A percentile compares a stretch with the other conserved stretches of the same genome.
phyloP scores from a whole-genome alignment of 2,888 invertebrate species.

The Drosophila basisetae region DNA sequence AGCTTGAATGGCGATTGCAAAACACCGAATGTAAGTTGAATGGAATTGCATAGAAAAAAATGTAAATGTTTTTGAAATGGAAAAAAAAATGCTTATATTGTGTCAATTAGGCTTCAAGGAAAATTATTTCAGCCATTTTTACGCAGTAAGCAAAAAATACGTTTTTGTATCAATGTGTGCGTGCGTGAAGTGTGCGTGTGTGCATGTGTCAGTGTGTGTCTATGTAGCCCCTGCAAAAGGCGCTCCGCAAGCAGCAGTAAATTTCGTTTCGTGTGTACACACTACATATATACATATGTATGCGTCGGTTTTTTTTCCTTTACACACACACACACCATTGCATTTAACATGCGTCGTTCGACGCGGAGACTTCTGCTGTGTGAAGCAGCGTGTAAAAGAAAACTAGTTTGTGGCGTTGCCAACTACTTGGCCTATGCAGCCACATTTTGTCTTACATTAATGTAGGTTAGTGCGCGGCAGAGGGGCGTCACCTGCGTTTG shows the following conservation, averaged over 20 bases:
- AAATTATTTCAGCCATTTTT: slow-evolving; percentile 59
- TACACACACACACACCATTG: slow-evolving; percentile 42
- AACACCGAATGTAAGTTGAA: slow-evolving; percentile 49
- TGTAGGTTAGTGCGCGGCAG: slow-evolving; percentile 66
- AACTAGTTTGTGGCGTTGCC: slow-evolving; percentile 64
- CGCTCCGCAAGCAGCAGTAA: slow-evolving; percentile 71
- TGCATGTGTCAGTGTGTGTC: slow-evolving; percentile 17
- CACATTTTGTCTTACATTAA: slow-evolving; percentile 57
- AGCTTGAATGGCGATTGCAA: slow-evolving; percentile 46
- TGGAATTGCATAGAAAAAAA: slow-evolving; percentile 32
- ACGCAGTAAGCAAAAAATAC: slow-evolving; percentile 58
- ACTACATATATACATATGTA: slow-evolving; percentile 36
- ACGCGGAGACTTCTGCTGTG: slow-evolving; percentile 42
- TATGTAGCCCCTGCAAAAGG: slow-evolving; percentile 46
- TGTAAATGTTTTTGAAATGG: slow-evolving; percentile 23
- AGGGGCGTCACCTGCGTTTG: slow-evolving; percentile 20
- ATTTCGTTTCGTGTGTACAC: slow-evolving; percentile 52
- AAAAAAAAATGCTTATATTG: slow-evolving; percentile 36
- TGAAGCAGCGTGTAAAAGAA: slow-evolving; percentile 53
- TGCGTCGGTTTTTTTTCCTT: slow-evolving; percentile 57
- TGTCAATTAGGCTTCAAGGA: slow-evolving; percentile 28
- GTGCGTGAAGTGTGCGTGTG: slow-evolving; percentile 12
- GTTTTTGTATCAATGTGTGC: slow-evolving; percentile 25
- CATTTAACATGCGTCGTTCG: slow-evolving; percentile 47
- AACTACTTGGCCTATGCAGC: slow-evolving; percentile 48